Conservation (phyloP, 2,797 vertebrate species). For the Craterocephalus amniculus region DNA sequence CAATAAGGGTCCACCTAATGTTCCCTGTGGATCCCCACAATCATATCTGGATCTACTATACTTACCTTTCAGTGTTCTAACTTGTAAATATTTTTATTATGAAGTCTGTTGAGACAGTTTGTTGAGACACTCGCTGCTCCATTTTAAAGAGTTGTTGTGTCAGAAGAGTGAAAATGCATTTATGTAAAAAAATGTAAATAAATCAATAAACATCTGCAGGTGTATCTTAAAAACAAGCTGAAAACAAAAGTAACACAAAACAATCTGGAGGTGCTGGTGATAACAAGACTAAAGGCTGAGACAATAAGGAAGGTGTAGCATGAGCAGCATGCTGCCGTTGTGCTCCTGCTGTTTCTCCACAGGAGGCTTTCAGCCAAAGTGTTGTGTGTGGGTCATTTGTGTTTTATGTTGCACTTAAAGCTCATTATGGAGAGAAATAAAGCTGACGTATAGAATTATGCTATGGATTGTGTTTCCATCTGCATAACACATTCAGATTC, state of each 20-base stretch:
- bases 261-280: too few species aligned
- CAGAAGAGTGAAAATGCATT: too few species aligned
- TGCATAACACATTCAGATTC: not conserved
- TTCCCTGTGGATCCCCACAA: too few species aligned
- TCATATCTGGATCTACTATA: too few species aligned
- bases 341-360: not conserved
- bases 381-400: not conserved
- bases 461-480: not conserved
- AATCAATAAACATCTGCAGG: too few species aligned
- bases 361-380: not conserved
- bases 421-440: not conserved
- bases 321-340: not conserved
- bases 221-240: not conserved
- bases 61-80: too few species aligned
- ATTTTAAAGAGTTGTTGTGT: too few species aligned
- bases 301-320: not conserved
- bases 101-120: too few species aligned
- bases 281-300: not conserved
- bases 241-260: not conserved
- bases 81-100: too few species aligned
- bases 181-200: too few species aligned
- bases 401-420: not conserved
- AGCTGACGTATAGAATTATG: not conserved
- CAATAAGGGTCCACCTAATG: too few species aligned
- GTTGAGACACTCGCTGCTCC: too few species aligned